These are phyloP conservation scores for Cephus pygmeus DNA, from an alignment of 2,888 invertebrate species.

Conservation along the genomic window DNA sequence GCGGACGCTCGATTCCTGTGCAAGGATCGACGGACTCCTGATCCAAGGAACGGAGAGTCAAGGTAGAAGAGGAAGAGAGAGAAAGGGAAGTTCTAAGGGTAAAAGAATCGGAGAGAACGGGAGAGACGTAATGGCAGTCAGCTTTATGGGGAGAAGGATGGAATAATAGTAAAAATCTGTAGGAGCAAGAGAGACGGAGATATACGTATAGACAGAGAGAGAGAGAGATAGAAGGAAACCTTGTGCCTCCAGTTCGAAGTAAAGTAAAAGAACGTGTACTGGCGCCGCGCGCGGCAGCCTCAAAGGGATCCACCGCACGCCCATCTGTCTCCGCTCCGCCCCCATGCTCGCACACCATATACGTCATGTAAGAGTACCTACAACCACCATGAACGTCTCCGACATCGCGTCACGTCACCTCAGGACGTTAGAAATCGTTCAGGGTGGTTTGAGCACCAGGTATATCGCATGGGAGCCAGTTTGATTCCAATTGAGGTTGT, in stretches of 20 bases:
- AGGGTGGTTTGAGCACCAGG: background rate
- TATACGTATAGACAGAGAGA: background rate
- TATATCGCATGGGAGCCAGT: background rate
- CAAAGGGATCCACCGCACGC: constrained; percentile 65
- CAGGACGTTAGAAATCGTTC: background rate
- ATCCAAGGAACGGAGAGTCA: constrained; percentile 6
- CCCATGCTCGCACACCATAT: constrained; percentile 63
- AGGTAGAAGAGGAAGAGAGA: background rate
- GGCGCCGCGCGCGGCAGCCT: constrained; percentile 66
- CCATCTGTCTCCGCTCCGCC: constrained; percentile 67
- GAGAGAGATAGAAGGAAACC: constrained; percentile 22
- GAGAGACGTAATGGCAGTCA: background rate
- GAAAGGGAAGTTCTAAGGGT: constrained; percentile 9
- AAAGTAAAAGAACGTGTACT: constrained; percentile 37
- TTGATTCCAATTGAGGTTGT: background rate
- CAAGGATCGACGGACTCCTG: constrained; percentile 15
- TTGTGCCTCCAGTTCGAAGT: constrained; percentile 25
- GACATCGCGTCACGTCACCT: constrained; percentile 34
- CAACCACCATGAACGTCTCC: constrained; percentile 47
- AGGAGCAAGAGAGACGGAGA: constrained; percentile 22
- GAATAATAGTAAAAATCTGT: constrained; percentile 17
- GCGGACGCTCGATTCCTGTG: constrained; percentile 16
- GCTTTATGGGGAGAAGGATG: constrained; percentile 10
- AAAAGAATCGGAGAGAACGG: background rate
- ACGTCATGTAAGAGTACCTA: constrained; percentile 51